Evolutionary conservation across 2,888 invertebrate species (phyloP).

Genomic region (Nineta flava): DNA sequence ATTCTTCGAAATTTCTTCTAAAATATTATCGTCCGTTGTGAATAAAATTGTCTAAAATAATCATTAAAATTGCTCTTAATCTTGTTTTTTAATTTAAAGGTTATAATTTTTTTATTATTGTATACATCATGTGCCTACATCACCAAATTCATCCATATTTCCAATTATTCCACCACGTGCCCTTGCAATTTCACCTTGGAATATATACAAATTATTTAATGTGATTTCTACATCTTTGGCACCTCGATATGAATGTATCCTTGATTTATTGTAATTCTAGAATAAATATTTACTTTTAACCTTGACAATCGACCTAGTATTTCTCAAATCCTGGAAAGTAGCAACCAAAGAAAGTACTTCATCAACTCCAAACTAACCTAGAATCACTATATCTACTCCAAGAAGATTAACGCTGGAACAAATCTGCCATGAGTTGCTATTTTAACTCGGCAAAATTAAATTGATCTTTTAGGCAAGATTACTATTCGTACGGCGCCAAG

Average conservation of each 20-base stretch:
- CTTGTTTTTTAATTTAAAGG: too few species aligned
- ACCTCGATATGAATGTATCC: slow-evolving; percentile 69
- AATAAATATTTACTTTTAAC: slow-evolving; percentile 14
- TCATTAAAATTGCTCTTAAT: slow-evolving; percentile 3
- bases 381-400: too few species aligned
- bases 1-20: slow-evolving; percentile 40
- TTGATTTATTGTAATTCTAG: slow-evolving; percentile 78
- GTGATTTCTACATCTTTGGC: slow-evolving; percentile 52
- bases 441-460: too few species aligned
- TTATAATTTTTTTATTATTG: too few species aligned
- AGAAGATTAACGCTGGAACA: too few species aligned
- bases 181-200: slow-evolving; percentile 66
- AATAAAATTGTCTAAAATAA: slow-evolving; percentile 66
- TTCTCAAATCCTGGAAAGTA: too few species aligned
- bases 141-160: slow-evolving; percentile 50
- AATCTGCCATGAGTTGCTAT: too few species aligned
- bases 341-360: too few species aligned
- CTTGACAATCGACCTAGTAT: neutral
- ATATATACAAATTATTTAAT: slow-evolving; percentile 51
- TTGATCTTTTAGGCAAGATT: too few species aligned
- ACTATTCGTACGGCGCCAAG: too few species aligned
- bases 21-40: slow-evolving; percentile 57
- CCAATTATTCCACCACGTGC: slow-evolving; percentile 61
- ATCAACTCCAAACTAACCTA: too few species aligned
- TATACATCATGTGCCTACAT: slow-evolving; percentile 30